Base-by-base conservation (phyloP, 2,888 invertebrate species). In the Polydrusus tereticollis region DNA sequence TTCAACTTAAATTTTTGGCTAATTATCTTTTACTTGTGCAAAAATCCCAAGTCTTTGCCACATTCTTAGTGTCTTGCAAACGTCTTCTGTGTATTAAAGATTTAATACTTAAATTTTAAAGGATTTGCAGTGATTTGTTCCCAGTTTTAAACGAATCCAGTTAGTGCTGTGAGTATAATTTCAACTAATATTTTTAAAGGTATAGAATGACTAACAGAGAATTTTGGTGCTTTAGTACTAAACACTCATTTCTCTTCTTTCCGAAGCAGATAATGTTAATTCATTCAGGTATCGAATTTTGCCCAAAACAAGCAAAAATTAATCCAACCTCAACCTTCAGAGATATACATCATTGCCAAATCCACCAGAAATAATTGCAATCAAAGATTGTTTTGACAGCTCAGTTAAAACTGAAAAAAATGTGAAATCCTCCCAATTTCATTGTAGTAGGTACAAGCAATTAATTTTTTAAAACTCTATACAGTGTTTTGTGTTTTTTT, bases 1-100 rank as follows among this genome's bases (percentile, higher is more conserved):
- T 78, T 79, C 77, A 73, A 72, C 73, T 76, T 72, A 72, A 75
- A 29, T 69, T 69, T 66, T 69, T 47, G 69, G 70, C 70, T 70
- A 65, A 70, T 70, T 70, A 64, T 64, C 65, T 64, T 50, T 47
- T 36, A 41, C 41, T 62, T 52, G 69, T 68, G 67, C 47, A 47
- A 67, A 64, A 33, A 36, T 64, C 26, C 12, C 43, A 36, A 52
- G 29, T 64, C 38, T 64, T 64, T 20, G 23, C 47, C 14, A 66
- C 41, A 45, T 47, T 33, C 43, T 47, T 12, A 62, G 62, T 62
- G 62, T 47, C 33, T 23, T 12, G 16, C 29, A 4, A 21, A 21
- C 29, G 18, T 62, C 47, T 14, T 47, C 47, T 62, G 23, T 47
- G 45, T 18, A 47, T 62, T 62, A 33, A 33, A 26, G 29, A 47